These are phyloP conservation scores for Platorchestia sp. DNA, from an alignment of 1,140 invertebrate genomes.

Conservation along the genomic window DNA sequence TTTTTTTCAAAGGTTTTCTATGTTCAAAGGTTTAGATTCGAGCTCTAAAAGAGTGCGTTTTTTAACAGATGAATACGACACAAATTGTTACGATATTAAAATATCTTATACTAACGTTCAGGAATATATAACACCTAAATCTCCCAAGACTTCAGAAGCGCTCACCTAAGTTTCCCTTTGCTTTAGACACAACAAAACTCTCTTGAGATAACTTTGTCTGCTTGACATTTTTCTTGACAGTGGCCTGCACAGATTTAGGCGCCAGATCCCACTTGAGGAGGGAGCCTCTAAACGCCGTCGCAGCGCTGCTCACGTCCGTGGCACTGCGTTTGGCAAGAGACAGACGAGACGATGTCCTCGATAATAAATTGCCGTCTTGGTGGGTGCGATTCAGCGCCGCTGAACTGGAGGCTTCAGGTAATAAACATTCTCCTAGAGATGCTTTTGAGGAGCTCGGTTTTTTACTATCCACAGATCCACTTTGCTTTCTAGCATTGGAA, in stretches of 20 bases:
- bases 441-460: neutral
- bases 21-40: neutral
- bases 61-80: neutral
- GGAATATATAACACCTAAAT: neutral
- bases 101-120: neutral
- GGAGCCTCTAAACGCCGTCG: neutral
- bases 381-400: neutral
- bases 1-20: neutral
- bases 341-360: neutral
- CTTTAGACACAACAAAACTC: constrained; percentile 14
- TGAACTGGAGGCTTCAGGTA: neutral
- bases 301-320: neutral
- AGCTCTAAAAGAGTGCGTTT: neutral
- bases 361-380: neutral
- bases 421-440: neutral
- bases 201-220: constrained; percentile 13
- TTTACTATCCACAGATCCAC: neutral
- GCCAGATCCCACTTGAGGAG: neutral
- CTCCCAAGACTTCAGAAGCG: neutral
- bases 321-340: neutral
- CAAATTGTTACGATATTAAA: neutral
- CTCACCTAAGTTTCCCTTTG: neutral
- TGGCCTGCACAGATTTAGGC: neutral
- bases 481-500: neutral
- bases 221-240: neutral